Percentiles rank a stretch among this genome's conserved stretches.
These are phyloP conservation scores for Augochlorella aurata DNA, from an alignment of 2,888 invertebrate species.

Conservation along the genomic window DNA sequence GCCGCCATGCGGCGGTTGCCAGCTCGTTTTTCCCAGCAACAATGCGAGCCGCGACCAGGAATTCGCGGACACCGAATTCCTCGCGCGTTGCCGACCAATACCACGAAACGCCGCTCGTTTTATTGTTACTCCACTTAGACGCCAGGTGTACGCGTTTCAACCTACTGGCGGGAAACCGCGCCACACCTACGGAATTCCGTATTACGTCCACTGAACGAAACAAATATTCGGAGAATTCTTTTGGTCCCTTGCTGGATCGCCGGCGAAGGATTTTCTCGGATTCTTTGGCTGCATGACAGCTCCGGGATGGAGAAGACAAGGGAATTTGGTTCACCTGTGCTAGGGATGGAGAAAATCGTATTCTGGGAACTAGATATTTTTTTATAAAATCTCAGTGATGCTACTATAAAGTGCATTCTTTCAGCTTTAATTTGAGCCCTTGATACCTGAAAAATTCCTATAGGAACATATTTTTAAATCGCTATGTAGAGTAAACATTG, in stretches of 20 bases:
- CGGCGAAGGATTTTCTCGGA: neutral
- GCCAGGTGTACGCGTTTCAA: neutral
- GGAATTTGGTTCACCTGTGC: too few relatives aligned
- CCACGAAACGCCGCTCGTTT: conserved; percentile 19
- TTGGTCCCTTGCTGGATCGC: neutral
- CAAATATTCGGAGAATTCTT: neutral
- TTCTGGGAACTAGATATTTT: too few relatives aligned
- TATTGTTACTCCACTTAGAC: conserved; percentile 27
- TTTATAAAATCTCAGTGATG: neutral
- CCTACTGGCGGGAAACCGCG: neutral
- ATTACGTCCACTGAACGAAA: neutral
- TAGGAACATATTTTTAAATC: too few relatives aligned
- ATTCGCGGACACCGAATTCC: conserved; percentile 42
- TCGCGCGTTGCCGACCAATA: conserved; percentile 25
- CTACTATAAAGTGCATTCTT: too few relatives aligned
- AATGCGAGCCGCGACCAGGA: conserved; percentile 40
- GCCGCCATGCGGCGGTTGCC: conserved; percentile 21
- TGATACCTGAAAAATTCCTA: too few relatives aligned
- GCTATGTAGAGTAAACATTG: too few relatives aligned
- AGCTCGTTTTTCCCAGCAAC: conserved; percentile 37
- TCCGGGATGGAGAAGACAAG: too few relatives aligned
- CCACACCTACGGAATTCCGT: conserved; percentile 1
- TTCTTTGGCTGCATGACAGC: neutral
- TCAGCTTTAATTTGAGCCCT: too few relatives aligned
- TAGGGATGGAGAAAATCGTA: too few relatives aligned